Evolutionary conservation across 2,888 invertebrate species (phyloP).

Genomic region (Litoditis marina): DNA sequence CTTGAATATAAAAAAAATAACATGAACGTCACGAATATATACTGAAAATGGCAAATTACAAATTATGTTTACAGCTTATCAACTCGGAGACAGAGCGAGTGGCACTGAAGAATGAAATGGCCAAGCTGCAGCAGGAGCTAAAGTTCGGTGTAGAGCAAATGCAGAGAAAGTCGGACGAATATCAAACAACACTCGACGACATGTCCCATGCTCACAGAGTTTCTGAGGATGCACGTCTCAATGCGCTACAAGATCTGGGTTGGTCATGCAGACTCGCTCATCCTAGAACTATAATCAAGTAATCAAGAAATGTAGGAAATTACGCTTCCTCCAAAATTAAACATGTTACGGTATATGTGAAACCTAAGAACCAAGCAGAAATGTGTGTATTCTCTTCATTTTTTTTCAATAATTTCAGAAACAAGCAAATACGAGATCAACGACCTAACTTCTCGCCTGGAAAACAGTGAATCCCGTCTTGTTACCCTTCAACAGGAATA

Average conservation of each 20-base stretch:
- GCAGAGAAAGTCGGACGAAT: slow-evolving; percentile 58
- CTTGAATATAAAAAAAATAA: no score
- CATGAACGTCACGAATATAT: no score
- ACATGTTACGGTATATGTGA: no score
- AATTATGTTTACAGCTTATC: slow-evolving; percentile 42
- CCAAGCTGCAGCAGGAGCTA: slow-evolving; percentile 52
- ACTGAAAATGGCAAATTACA: background rate
- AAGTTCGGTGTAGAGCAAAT: slow-evolving; percentile 60
- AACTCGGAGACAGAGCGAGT: slow-evolving; percentile 53
- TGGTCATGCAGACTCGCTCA: no score
- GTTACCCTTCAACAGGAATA: slow-evolving; percentile 57
- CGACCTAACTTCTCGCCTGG: slow-evolving; percentile 57
- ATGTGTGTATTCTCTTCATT: no score
- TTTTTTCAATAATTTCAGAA: slow-evolving; percentile 25
- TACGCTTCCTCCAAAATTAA: no score
- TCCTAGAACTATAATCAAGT: background rate
- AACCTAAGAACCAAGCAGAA: no score
- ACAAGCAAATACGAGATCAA: slow-evolving; percentile 57
- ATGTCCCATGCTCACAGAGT: slow-evolving; percentile 55
- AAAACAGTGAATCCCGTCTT: slow-evolving; percentile 57
- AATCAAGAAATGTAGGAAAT: no score
- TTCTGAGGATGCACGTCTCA: slow-evolving; percentile 57
- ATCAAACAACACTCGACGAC: slow-evolving; percentile 56
- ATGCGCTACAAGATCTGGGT: slow-evolving; percentile 52
- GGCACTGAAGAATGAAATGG: slow-evolving; percentile 47